Base-by-base conservation (phyloP, 1,140 invertebrate species). In the Drosophila mauritiana region DNA sequence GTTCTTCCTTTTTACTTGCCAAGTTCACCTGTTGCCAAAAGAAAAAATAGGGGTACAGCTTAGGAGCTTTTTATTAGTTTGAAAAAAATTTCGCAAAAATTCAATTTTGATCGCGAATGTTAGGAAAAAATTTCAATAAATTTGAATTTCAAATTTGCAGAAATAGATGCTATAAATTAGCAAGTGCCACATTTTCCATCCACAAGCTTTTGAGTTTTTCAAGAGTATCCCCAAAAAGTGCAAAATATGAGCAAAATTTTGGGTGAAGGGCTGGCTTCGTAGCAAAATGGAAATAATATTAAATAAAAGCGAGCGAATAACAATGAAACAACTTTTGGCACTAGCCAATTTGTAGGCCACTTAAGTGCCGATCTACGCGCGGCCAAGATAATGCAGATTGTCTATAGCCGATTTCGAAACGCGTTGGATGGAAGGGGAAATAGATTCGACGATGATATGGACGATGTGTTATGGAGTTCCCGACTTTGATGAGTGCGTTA, bases 341-440 rank as follows among this genome's bases (percentile, higher is more conserved):
- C 22, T 51, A 56, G 25, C 67, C 67, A 69, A 69, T 70, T 70
- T 70, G 67, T 70, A 57, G 64, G 67, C 64, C 67, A 70, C 67
- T 70, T 57, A 70, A 70, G 64, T 55, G 34, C 42, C 64, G 49
- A 62, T 62, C 59, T 62, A 43, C 27, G 12, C 25, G 15, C 55
- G 15, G 25, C 8, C 20, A 67, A 57, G 65, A 72, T 72, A 72
- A 72, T 70, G 36, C 68, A 56, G 65, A 70, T 48, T 57, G 64
- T 59, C 68, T 57, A 57, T 39, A 70, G 52, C 43, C 52, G 51
- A 72, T 70, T 70, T 72, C 65, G 36, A 70, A 72, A 72, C 64
- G 45, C 43, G 45, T 13, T 13, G 37, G 37, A 25, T 67, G 37
- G 61, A 64, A 43, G 61, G 55, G 55, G 31, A 63, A 63, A 58